phyloP scores from a whole-genome alignment of 2,888 invertebrate species.

The Eupsilia transversa region DNA sequence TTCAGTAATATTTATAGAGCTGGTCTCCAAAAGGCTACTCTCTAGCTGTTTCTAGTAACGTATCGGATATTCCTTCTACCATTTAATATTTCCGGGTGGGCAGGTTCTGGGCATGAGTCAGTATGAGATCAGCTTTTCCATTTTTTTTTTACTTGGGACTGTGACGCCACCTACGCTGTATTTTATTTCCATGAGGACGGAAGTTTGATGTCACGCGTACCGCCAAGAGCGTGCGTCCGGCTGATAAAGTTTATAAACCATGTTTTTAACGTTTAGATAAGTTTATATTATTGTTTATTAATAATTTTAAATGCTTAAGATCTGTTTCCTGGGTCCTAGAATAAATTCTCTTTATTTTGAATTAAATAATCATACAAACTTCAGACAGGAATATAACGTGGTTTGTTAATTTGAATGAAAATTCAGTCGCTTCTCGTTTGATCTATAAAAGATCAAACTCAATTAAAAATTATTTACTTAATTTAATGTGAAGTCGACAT shows the following conservation, averaged over 20 bases:
- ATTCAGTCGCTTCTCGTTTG: neutral
- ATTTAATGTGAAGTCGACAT: neutral
- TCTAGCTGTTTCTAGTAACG: neutral
- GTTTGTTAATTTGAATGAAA: neutral
- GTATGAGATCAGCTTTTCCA: neutral
- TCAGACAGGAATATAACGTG: neutral
- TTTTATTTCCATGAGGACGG: conserved; percentile 70
- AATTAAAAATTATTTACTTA: no score
- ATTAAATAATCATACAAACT: neutral
- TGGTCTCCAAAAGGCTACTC: neutral
- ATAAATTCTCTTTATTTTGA: neutral
- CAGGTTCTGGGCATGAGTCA: neutral
- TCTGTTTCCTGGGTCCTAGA: neutral
- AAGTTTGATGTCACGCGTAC: conserved; percentile 68
- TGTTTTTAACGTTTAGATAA: conserved; percentile 63
- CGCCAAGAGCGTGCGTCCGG: conserved; percentile 77
- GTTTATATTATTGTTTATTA: conserved; percentile 58
- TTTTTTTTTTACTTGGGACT: conserved; percentile 52
- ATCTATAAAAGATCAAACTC: neutral
- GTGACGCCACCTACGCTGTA: conserved; percentile 67
- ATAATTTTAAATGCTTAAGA: conserved; percentile 34
- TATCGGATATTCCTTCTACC: neutral
- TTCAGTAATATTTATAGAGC: no score
- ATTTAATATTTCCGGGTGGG: neutral
- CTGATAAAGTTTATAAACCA: conserved; percentile 73